Base-by-base conservation (phyloP, 2,797 vertebrate species). In the Aplochiton taeniatus region DNA sequence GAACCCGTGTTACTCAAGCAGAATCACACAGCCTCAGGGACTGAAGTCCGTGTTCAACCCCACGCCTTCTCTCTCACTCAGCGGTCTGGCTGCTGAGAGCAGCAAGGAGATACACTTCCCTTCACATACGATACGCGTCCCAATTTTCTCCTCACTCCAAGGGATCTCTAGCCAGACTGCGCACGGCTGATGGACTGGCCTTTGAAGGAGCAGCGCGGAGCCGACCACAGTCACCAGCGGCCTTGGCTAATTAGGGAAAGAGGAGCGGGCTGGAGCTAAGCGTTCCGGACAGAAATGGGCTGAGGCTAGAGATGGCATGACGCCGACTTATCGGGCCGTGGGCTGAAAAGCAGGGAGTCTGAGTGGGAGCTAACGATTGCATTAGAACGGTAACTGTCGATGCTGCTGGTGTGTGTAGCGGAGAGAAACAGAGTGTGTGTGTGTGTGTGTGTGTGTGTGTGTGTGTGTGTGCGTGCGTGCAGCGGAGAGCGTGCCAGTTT, bases 341-440 rank as follows among this genome's bases (percentile, higher is more conserved):
- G 46, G 20, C 56, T 18, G 6, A 10, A 76, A 47, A 44, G n/a
- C 45, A 0, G 12, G 66, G 16, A 50, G 58, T 57, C 31, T 3
- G 75, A 70, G 63, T 1, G 4, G 55, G 63, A 57, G 55, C 61
- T 53, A 54, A 67, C 71, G 19, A 69, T 72, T 68, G 69, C 61
- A 31, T 31, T 31, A 63, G 50, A 56, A 41, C 17, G 6, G 16
- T n/a, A 61, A 47, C 53, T 66, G 67, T 12, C 44, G 19, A 45
- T 11, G 51, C 13, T 52, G 47, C 18, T 17, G 18, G 61, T 63
- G 61, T 63, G 61, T n/a, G 17, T 17, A n/a, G 17, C 13, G 52
- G 4, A 53, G 50, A 9, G 1, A 31, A 6, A 14, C 16, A 43
- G 59, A 7, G 60, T 41, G 46, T 61, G 47, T 50, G n/a, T 51